phyloP scores from a whole-genome alignment of 2,113 vertebrate genomes.

The Ceratotherium simum region DNA sequence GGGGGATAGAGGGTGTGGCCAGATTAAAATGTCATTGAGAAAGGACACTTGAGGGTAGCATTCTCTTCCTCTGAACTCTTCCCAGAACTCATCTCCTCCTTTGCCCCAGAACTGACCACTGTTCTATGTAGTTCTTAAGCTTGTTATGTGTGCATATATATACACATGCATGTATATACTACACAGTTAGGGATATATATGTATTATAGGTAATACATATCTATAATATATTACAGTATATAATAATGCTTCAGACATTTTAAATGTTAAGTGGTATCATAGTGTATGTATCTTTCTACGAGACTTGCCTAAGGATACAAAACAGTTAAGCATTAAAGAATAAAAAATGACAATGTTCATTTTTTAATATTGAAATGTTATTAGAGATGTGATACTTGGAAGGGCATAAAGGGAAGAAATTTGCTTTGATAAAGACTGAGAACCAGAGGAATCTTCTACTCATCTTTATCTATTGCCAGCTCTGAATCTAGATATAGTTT shows the following conservation, averaged over 20 bases:
- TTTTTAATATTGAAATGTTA: neutral
- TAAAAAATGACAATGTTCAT: neutral
- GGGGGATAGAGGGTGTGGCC: fast-evolving
- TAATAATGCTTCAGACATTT: neutral
- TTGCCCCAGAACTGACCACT: neutral
- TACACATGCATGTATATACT: too few relatives aligned
- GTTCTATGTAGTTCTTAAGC: neutral
- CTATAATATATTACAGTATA: neutral
- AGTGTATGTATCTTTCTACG: neutral
- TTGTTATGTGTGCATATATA: neutral
- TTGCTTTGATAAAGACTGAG: neutral
- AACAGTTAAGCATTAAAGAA: neutral
- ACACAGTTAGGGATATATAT: fast-evolving
- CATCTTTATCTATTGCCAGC: neutral
- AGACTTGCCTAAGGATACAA: neutral
- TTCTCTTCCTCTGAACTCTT: neutral
- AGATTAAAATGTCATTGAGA: fast-evolving
- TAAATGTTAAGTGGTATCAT: neutral
- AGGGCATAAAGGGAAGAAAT: neutral
- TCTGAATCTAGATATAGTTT: neutral
- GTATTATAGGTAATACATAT: too few relatives aligned
- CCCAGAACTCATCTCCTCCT: neutral
- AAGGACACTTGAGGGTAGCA: neutral
- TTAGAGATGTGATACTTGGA: neutral
- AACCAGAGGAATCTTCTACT: neutral